phyloP scores from a whole-genome alignment of 23 tunicate species.

The Botrylloides violaceus region DNA sequence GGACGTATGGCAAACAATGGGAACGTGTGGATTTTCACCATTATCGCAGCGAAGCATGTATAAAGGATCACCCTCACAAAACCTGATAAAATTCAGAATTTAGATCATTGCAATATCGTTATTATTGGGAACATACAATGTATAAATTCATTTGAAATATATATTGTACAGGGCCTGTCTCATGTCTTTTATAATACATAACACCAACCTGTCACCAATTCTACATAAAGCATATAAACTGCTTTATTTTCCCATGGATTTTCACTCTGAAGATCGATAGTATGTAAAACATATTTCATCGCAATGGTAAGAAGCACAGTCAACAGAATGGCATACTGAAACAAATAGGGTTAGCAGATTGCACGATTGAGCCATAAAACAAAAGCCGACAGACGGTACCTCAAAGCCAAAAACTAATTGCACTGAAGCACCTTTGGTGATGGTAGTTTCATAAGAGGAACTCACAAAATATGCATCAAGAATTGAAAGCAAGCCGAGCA shows the following conservation, averaged over 20 bases:
- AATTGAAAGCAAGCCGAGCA: slow-evolving; percentile 45
- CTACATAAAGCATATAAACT: slow-evolving; percentile 86
- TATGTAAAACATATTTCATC: slow-evolving; percentile 71
- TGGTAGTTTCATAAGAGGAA: slow-evolving; percentile 54
- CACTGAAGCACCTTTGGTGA: slow-evolving; percentile 84
- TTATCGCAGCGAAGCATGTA: slow-evolving; percentile 68
- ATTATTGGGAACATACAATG: too few relatives aligned
- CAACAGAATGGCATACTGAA: slow-evolving; percentile 84
- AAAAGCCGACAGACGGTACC: slow-evolving; percentile 19
- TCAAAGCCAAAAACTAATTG: slow-evolving; percentile 98
- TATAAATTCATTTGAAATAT: too few relatives aligned
- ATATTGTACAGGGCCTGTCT: too few relatives aligned
- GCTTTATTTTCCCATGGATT: slow-evolving; percentile 99
- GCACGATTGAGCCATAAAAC: background rate
- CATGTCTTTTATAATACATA: background rate
- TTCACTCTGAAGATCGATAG: slow-evolving; percentile 84
- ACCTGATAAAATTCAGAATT: slow-evolving; percentile 46
- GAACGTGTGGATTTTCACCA: slow-evolving; percentile 88
- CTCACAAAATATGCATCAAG: slow-evolving; percentile 61
- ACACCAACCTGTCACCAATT: slow-evolving; percentile 60
- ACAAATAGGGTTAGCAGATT: background rate
- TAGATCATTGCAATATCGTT: background rate
- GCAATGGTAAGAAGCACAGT: slow-evolving; percentile 65
- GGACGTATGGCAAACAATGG: slow-evolving; percentile 95
- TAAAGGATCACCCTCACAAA: slow-evolving; percentile 66